Conservation (phyloP, 2,797 vertebrate genomes). For the Geotrypetes seraphini region DNA sequence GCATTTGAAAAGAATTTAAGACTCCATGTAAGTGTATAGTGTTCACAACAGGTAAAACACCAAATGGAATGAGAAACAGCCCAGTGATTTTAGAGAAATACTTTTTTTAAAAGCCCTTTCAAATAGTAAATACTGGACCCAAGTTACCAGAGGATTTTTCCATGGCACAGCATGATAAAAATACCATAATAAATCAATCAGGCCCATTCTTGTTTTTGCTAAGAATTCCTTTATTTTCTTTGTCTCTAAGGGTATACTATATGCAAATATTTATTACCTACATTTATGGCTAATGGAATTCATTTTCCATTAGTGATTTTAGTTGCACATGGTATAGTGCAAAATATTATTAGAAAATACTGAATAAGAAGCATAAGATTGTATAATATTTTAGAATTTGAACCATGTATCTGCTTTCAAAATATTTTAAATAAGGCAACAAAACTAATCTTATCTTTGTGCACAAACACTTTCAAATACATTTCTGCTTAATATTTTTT, state of each 20-base stretch:
- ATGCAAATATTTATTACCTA: slow-evolving; percentile 56
- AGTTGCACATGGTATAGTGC: slow-evolving; percentile 49
- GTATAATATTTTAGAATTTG: slow-evolving; percentile 28
- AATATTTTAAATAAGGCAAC: slow-evolving; percentile 33
- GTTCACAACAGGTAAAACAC: slow-evolving; percentile 50
- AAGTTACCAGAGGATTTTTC: too few relatives aligned
- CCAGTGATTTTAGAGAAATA: slow-evolving; percentile 29
- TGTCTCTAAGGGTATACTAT: slow-evolving; percentile 51
- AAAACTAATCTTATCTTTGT: too few relatives aligned
- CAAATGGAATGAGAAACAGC: too few relatives aligned
- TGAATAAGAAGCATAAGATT: slow-evolving; percentile 55
- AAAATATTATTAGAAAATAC: slow-evolving; percentile 59
- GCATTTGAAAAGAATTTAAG: slow-evolving; percentile 75
- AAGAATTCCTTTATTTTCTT: slow-evolving; percentile 58
- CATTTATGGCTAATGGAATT: slow-evolving; percentile 54
- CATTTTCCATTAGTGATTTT: slow-evolving; percentile 54
- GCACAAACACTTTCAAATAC: too few relatives aligned
- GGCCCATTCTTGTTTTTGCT: too few relatives aligned
- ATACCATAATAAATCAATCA: too few relatives aligned
- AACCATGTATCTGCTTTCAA: slow-evolving; percentile 34
- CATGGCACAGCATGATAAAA: too few relatives aligned
- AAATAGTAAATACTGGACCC: too few relatives aligned
- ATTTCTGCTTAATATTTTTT: too few relatives aligned
- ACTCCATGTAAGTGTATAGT: slow-evolving; percentile 38
- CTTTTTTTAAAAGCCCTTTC: slow-evolving; percentile 42